Evolutionary conservation across 2,888 invertebrate genomes (phyloP).

Genomic region (Craniophora ligustri): DNA sequence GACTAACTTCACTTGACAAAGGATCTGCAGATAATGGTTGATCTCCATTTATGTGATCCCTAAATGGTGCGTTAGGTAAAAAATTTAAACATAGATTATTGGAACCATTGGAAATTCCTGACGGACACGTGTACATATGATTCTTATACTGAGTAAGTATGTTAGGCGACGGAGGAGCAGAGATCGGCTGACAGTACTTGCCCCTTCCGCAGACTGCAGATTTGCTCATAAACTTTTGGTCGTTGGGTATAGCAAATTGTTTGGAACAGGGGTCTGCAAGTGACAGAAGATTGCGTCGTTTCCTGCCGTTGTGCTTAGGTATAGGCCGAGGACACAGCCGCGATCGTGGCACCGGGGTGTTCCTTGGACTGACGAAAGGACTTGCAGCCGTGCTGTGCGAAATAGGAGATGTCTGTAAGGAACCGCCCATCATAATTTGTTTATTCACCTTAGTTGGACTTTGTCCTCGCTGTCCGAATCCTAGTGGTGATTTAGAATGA

Average conservation of each 20-base stretch:
- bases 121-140: conserved; percentile 83
- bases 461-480: conserved; percentile 75
- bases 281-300: conserved; percentile 75
- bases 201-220: conserved; percentile 67
- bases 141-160: conserved; percentile 83
- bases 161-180: conserved; percentile 92
- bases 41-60: conserved; percentile 83
- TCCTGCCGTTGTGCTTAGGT: conserved; percentile 79
- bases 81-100: conserved; percentile 82
- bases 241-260: conserved; percentile 82
- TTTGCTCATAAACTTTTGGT: conserved; percentile 79
- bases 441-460: conserved; percentile 79
- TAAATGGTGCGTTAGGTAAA: conserved; percentile 77
- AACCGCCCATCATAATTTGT: conserved; percentile 76
- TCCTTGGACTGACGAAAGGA: conserved; percentile 94
- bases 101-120: conserved; percentile 75
- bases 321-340: conserved; percentile 88
- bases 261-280: conserved; percentile 72
- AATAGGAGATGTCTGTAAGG: conserved; percentile 82
- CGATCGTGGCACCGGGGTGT: conserved; percentile 92
- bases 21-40: conserved; percentile 85
- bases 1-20: conserved; percentile 89
- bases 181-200: conserved; percentile 88
- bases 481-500: conserved; percentile 80
- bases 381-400: conserved; percentile 91